Evolutionary conservation across 1,140 invertebrate genomes (phyloP).

Genomic region (Bombus waltoni): DNA sequence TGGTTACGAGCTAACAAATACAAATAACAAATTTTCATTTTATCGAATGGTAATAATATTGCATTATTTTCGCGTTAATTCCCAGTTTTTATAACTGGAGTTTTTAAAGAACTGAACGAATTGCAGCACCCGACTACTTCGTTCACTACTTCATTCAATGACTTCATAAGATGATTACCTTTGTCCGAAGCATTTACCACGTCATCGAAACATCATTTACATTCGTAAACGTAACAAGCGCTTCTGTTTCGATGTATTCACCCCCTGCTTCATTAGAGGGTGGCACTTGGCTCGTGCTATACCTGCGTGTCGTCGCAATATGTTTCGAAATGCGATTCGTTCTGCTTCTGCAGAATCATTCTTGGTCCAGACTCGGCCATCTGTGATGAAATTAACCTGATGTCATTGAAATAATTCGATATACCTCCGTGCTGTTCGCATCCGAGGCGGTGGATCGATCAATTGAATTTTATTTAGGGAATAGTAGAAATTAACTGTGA

Average conservation of each 20-base stretch:
- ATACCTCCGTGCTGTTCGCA: slow-evolving; percentile 13
- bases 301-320: slow-evolving; percentile 71
- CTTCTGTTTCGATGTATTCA: slow-evolving; percentile 39
- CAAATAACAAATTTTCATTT: too few species aligned
- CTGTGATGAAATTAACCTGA: slow-evolving; percentile 68
- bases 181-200: slow-evolving; percentile 58
- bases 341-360: slow-evolving; percentile 70
- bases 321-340: slow-evolving; percentile 71
- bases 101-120: background rate
- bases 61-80: background rate
- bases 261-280: slow-evolving; percentile 32
- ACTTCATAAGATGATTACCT: slow-evolving; percentile 65
- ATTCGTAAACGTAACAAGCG: slow-evolving; percentile 65
- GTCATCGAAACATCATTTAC: slow-evolving; percentile 72
- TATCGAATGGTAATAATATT: too few species aligned
- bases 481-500: background rate
- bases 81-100: background rate
- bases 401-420: slow-evolving; percentile 73
- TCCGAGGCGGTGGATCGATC: background rate
- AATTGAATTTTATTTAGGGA: slow-evolving; percentile 11
- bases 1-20: too few species aligned
- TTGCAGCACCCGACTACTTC: background rate
- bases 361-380: slow-evolving; percentile 56
- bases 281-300: slow-evolving; percentile 33
- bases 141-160: slow-evolving; percentile 53